phyloP scores from a whole-genome alignment of 2,113 vertebrate genomes.

The Clarias batrachus region DNA sequence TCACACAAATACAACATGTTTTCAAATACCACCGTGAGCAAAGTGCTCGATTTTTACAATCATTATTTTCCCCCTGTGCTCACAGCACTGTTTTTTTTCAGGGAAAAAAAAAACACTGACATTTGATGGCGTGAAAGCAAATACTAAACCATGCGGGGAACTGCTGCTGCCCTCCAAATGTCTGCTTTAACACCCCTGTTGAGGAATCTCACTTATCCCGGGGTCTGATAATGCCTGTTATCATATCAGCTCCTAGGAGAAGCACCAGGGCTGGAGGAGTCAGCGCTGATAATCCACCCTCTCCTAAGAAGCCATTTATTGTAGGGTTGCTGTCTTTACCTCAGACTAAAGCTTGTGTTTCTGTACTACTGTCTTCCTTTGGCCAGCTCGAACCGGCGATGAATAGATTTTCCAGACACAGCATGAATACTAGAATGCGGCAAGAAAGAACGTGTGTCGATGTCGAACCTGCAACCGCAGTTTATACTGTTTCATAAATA shows the following conservation, averaged over 20 bases:
- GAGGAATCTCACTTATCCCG: conserved; percentile 8
- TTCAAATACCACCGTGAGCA: neutral
- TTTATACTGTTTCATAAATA: neutral
- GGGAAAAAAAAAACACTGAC: neutral
- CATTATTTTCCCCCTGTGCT: neutral
- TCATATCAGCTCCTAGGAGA: conserved; percentile 25
- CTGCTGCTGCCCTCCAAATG: conserved; percentile 3
- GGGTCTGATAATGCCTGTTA: conserved; percentile 23
- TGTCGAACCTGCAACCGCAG: neutral
- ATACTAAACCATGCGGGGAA: neutral
- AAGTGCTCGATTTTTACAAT: neutral
- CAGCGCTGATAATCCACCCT: neutral
- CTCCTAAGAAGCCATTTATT: neutral
- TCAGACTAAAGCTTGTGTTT: conserved; percentile 29
- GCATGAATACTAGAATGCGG: neutral
- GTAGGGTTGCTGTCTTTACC: conserved; percentile 27
- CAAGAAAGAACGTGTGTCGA: neutral
- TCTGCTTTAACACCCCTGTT: conserved; percentile 13
- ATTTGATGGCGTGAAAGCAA: conserved; percentile 10
- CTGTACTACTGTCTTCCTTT: conserved; percentile 36
- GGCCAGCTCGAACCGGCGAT: neutral
- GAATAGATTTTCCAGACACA: conserved; percentile 26
- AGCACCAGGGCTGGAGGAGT: neutral
- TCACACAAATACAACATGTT: neutral
- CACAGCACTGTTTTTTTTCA: neutral